Evolutionary conservation across 2,888 invertebrate genomes (phyloP), one percentile per base, ranked within the genome.

Genomic region (Tetheella fluctuosa): DNA sequence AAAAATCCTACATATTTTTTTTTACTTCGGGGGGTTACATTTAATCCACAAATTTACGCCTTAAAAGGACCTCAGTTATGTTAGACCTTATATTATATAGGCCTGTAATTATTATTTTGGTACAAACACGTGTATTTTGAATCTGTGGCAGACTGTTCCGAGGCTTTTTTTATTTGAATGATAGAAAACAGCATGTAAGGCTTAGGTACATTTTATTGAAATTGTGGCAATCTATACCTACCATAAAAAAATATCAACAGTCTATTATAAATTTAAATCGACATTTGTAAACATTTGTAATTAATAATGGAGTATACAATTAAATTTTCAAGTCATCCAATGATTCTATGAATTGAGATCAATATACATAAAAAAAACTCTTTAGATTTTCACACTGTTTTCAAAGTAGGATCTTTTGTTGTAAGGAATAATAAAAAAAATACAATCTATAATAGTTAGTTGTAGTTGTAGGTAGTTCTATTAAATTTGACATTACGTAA

Each of bases 91-190:
- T n/a, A n/a, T n/a, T n/a, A n/a, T n/a, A n/a, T n/a, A n/a, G 2
- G 12, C 10, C 7, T 34, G 34, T 34, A 20, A 30, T 23, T 28
- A 52, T 53, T 48, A 52, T 53, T 25, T 52, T 23, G 34, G 52
- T 34, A 52, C 58, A 58, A 20, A 25, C 30, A 25, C 28, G 58
- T 58, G 52, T 58, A 58, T 23, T 52, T 34, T 58, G 25, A 52
- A 20, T 20, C 10, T 17, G 48, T 48, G 17, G 20, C 48, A 20
- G 48, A 48, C 48, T 10, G 48, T 20, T 8, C n/a, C 17, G 8
- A 48, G 10, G 34, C 34, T 48, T 42, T 15, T 42, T 42, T 42
- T 1, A 15, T 42, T 15, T n/a, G 2, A n/a, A 42, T 42, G 7
- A 2, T 17, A 0, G 5, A 42, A 42, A 42, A 17, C 42, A 42